A percentile compares a stretch with the other conserved stretches of the same genome.
Conservation (phyloP, 1,140 invertebrate species). For the Zaprionus ornatus region DNA sequence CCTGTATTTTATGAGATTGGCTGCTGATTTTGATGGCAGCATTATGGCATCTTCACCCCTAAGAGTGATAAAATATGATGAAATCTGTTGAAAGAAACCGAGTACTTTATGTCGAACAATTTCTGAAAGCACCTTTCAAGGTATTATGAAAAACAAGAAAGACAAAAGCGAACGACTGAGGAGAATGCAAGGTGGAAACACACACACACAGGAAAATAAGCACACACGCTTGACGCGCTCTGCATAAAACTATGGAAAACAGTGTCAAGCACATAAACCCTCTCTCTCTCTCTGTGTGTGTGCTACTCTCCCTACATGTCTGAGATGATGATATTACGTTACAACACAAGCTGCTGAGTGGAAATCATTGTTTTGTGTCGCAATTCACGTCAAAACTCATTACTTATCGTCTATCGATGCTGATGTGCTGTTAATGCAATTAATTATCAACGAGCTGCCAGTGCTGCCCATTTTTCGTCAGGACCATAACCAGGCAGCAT, state of each 20-base stretch:
- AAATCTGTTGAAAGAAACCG: background rate
- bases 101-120: slow-evolving; percentile 1
- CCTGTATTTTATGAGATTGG: background rate
- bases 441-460: background rate
- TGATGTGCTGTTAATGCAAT: background rate
- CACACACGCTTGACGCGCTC: background rate
- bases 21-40: background rate
- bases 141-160: background rate
- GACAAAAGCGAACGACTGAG: background rate
- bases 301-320: background rate
- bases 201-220: background rate
- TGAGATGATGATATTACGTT: slow-evolving; percentile 2
- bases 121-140: background rate
- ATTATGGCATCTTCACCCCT: background rate
- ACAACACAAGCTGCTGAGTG: background rate
- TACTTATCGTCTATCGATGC: slow-evolving; percentile 7
- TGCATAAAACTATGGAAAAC: background rate
- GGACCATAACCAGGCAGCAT: background rate
- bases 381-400: slow-evolving; percentile 5
- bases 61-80: background rate
- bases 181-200: background rate
- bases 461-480: background rate
- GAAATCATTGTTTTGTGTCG: background rate
- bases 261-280: background rate
- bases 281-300: background rate